These are phyloP conservation scores for Colossoma macropomum DNA, from an alignment of 2,113 vertebrate genomes.

Conservation along the genomic window DNA sequence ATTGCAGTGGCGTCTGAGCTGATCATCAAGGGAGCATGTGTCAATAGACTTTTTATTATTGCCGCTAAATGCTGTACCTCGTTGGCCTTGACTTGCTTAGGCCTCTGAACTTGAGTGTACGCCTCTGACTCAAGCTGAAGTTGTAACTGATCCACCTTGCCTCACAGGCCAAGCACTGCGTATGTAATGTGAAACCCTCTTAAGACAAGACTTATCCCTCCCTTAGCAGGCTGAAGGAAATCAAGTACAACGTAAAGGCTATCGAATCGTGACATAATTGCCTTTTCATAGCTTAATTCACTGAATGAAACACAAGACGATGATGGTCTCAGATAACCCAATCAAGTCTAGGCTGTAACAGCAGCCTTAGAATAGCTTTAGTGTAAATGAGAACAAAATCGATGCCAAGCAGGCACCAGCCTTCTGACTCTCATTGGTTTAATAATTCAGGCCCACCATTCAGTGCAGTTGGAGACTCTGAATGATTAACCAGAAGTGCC, in stretches of 20 bases:
- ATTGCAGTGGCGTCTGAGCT: background rate
- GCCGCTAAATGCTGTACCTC: background rate
- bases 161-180: background rate
- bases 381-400: constrained; percentile 48
- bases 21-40: background rate
- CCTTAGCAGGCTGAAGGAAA: constrained; percentile 18
- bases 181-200: background rate
- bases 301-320: constrained; percentile 30
- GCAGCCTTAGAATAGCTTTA: constrained; percentile 37
- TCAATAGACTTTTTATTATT: background rate
- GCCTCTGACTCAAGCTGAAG: background rate
- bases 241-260: constrained; percentile 43
- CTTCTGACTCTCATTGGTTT: constrained; percentile 38
- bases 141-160: background rate
- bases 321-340: constrained; percentile 48
- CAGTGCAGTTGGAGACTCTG: constrained; percentile 27
- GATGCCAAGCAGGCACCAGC: constrained; percentile 22
- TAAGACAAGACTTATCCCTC: background rate
- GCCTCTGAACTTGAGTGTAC: background rate
- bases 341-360: constrained; percentile 41
- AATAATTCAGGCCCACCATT: constrained; percentile 49
- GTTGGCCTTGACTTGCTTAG: background rate
- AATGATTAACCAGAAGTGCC: constrained; percentile 34
- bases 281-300: constrained; percentile 44
- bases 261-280: constrained; percentile 51